Conservation (phyloP, 2,113 vertebrate species). For the Zingel zingel region DNA sequence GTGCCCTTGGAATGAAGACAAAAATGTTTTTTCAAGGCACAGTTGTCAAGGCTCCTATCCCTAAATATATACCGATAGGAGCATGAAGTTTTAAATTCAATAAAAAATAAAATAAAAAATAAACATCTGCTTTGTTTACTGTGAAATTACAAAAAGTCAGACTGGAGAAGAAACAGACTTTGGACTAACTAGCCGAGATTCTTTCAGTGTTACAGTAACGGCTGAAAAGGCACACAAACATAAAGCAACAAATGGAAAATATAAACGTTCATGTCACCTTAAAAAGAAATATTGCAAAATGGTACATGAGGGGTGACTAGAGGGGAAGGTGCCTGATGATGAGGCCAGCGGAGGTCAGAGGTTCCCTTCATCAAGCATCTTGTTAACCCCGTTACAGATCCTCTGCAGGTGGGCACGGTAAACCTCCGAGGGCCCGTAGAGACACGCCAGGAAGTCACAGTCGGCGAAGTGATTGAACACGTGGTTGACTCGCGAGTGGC, state of each 20-base stretch:
- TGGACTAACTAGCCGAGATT: constrained; percentile 58
- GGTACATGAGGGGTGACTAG: constrained; percentile 7
- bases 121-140: constrained; percentile 39
- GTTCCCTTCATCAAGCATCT: constrained; percentile 93
- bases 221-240: constrained; percentile 57
- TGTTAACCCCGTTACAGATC: constrained; percentile 92
- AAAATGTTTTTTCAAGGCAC: constrained; percentile 60
- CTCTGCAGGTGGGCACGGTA: constrained; percentile 88
- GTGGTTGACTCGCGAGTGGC: constrained; percentile 93
- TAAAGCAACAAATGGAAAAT: constrained; percentile 43
- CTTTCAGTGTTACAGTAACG: constrained; percentile 63
- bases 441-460: constrained; percentile 91
- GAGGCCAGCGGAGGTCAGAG: constrained; percentile 83
- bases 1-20: constrained; percentile 50
- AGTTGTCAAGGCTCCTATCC: constrained; percentile 60
- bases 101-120: constrained; percentile 8
- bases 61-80: constrained; percentile 69
- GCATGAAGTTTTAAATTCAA: constrained; percentile 71
- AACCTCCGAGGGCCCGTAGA: constrained; percentile 91
- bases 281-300: constrained; percentile 9
- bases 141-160: constrained; percentile 32
- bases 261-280: constrained; percentile 44
- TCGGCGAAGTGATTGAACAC: constrained; percentile 94
- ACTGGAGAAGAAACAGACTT: constrained; percentile 50
- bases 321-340: constrained; percentile 33